A percentile compares a stretch with the other conserved stretches of the same genome.
These are phyloP conservation scores for Catocala nupta DNA, from an alignment of 2,888 invertebrate genomes.

Conservation along the genomic window DNA sequence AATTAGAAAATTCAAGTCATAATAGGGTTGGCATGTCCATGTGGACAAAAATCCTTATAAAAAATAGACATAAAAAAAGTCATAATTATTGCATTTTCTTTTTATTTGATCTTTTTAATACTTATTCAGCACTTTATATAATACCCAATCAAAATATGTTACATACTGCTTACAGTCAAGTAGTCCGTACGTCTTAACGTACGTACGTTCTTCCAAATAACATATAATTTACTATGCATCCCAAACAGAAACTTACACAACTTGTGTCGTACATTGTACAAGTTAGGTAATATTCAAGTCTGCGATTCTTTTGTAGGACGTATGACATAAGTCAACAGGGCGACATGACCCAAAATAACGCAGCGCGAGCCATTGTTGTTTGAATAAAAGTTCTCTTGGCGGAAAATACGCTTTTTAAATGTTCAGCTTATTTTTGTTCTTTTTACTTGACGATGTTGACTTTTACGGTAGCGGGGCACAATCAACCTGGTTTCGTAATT, in stretches of 20 bases:
- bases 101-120: too few relatives aligned
- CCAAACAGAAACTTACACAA: neutral
- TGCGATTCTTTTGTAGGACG: constrained; percentile 28
- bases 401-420: constrained; percentile 38
- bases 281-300: constrained; percentile 24
- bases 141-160: too few relatives aligned
- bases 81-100: too few relatives aligned
- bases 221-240: neutral
- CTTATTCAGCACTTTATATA: too few relatives aligned
- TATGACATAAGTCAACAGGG: constrained; percentile 33
- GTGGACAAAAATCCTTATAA: too few relatives aligned
- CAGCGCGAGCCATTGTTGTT: constrained; percentile 39
- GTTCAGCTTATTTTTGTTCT: constrained; percentile 29
- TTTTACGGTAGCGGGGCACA: constrained; percentile 17
- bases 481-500: constrained; percentile 20
- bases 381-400: constrained; percentile 29
- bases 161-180: too few relatives aligned
- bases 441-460: constrained; percentile 24
- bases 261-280: neutral
- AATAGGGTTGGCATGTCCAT: too few relatives aligned
- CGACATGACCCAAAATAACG: constrained; percentile 40
- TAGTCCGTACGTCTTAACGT: too few relatives aligned
- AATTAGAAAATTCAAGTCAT: too few relatives aligned
- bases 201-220: neutral
- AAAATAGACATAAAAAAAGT: too few relatives aligned